Evolutionary conservation across 2,113 vertebrate species (phyloP).

Genomic region (Prietella phreatophila): DNA sequence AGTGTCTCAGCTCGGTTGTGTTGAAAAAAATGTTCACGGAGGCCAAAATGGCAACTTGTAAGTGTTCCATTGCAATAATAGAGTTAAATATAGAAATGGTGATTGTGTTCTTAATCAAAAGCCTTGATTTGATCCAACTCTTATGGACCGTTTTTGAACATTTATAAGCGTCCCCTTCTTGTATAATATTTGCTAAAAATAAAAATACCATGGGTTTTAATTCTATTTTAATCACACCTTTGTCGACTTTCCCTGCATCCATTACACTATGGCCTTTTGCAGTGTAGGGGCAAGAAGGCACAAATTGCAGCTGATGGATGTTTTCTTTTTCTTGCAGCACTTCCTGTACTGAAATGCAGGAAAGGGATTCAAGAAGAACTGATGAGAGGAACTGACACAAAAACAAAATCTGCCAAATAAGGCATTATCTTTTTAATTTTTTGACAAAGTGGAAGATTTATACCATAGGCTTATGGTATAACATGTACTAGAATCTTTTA

Average conservation of each 20-base stretch:
- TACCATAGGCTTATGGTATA: neutral
- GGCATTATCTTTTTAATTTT: too few relatives aligned
- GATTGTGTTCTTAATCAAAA: constrained; percentile 3
- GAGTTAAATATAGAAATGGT: neutral
- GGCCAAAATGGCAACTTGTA: neutral
- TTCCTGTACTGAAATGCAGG: neutral
- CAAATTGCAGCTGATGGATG: neutral
- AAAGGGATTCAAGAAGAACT: neutral
- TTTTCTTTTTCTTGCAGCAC: neutral
- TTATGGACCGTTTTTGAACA: neutral
- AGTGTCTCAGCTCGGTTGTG: constrained; percentile 17
- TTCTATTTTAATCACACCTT: constrained; percentile 23
- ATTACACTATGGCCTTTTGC: neutral
- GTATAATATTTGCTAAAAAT: neutral
- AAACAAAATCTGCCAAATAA: neutral
- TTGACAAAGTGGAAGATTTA: neutral
- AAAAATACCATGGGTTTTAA: neutral
- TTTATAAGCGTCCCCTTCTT: constrained; percentile 5
- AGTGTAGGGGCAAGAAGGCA: neutral
- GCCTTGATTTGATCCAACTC: neutral
- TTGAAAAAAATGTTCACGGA: neutral
- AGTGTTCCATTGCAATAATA: constrained; percentile 25
- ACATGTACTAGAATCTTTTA: neutral
- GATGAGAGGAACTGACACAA: neutral
- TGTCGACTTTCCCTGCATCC: neutral